Percentiles rank a stretch among this genome's conserved stretches.
Conservation (phyloP, 2,797 vertebrate species). For the Capromys pilorides region DNA sequence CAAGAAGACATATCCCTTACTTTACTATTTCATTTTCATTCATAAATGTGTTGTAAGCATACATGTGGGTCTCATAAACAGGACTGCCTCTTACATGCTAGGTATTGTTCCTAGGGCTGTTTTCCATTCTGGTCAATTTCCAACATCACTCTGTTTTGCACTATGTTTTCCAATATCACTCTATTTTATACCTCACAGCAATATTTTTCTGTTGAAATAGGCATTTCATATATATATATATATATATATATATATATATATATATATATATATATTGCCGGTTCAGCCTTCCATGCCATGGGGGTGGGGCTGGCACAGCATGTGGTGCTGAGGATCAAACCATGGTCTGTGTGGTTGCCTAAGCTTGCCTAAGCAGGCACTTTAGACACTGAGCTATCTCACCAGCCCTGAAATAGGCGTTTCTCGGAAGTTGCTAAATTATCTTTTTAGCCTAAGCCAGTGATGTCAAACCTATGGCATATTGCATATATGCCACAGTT, state of each 20-base stretch:
- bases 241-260: too few species aligned
- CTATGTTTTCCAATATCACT: conserved; percentile 10
- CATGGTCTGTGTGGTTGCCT: too few species aligned
- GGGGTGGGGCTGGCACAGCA: too few species aligned
- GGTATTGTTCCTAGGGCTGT: neutral
- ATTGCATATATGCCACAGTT: neutral
- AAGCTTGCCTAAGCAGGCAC: too few species aligned
- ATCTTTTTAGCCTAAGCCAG: neutral
- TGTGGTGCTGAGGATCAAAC: too few species aligned
- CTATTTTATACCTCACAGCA: neutral
- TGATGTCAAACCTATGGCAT: neutral
- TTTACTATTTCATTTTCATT: neutral
- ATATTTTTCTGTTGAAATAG: conserved; percentile 32
- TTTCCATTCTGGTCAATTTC: conserved; percentile 36
- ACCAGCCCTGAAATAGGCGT: neutral
- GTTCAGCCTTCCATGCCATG: too few species aligned
- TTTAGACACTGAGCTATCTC: too few species aligned
- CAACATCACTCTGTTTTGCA: neutral
- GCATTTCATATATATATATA: too few species aligned
- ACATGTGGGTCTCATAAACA: neutral
- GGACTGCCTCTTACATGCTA: neutral
- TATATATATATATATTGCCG: too few species aligned
- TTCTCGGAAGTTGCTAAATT: conserved; percentile 31
- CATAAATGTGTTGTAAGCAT: conserved; percentile 38
- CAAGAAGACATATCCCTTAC: conserved; percentile 16